Conservation (phyloP, 2,888 invertebrate species). For the Zaprionus obscuricornis region DNA sequence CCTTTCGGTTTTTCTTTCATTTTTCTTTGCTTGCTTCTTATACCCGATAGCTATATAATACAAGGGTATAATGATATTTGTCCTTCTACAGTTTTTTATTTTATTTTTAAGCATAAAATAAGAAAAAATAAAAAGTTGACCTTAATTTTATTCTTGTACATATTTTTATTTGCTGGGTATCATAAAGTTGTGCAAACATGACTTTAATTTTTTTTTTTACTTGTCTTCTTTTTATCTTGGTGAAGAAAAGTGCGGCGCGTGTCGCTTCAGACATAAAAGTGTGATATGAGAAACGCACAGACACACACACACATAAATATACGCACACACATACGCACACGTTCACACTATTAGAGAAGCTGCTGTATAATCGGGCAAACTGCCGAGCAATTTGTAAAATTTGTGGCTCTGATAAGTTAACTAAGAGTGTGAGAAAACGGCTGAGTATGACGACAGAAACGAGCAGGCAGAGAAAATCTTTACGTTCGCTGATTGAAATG, state of each 20-base stretch:
- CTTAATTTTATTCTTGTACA: too few species aligned
- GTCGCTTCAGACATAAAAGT: slow-evolving; percentile 37
- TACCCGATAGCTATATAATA: too few species aligned
- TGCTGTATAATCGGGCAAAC: slow-evolving; percentile 37
- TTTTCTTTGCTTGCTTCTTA: too few species aligned
- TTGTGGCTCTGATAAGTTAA: slow-evolving; percentile 40
- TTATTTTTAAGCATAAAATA: too few species aligned
- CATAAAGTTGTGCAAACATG: too few species aligned
- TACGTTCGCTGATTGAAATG: slow-evolving; percentile 31
- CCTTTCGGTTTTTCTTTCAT: slow-evolving; percentile 1
- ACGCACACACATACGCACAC: not conserved
- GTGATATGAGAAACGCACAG: slow-evolving; percentile 27
- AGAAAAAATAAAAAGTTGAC: too few species aligned
- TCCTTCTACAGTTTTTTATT: too few species aligned
- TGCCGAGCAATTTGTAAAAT: slow-evolving; percentile 53
- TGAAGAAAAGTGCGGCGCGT: slow-evolving; percentile 28
- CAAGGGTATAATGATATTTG: too few species aligned
- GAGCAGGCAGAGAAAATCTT: not conserved
- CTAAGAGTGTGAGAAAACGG: too few species aligned
- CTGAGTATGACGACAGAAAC: too few species aligned
- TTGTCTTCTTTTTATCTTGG: slow-evolving; percentile 43
- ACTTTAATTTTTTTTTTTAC: too few species aligned
- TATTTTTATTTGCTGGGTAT: too few species aligned
- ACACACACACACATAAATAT: not conserved
- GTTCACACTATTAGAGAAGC: slow-evolving; percentile 15